Evolutionary conservation across 1,140 invertebrate genomes (phyloP), one percentile per base, ranked within the genome.

Genomic region (Habropoda laboriosa): DNA sequence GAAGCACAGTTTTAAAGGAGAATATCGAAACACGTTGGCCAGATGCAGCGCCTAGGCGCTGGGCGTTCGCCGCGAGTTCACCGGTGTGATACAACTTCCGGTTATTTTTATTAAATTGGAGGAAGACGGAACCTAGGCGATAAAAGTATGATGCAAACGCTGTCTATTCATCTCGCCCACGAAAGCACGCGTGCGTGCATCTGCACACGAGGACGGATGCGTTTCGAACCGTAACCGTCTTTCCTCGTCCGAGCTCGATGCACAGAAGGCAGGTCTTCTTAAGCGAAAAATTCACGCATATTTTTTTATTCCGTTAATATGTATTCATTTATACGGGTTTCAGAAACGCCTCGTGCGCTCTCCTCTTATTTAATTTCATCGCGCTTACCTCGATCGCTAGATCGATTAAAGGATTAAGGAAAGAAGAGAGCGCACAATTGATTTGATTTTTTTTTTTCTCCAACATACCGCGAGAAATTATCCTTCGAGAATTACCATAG

Each of bases 161-260:
- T 49, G 75, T 61, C 75, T 78, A 78, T 78, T 66, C 53, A 71
- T 71, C 75, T 78, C 75, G 66, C 42, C 75, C 75, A 58, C 66
- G 32, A 78, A 71, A 73, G 63, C 77, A 80, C 71, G 80, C 81
- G 83, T 80, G 71, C 78, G 79, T 79, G 78, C 83, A 70, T 85
- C 76, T 66, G 68, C 77, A 66, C 72, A 79, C 78, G 73, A 86
- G 83, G 80, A 86, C 53, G 82, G 70, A 71, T 60, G 74, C 73
- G 83, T 81, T 47, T 27, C 84, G 73, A 86, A 81, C 79, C 83
- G 83, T 81, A 85, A 85, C 83, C 72, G 78, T 85, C 83, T 85
- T 77, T 63, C 82, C 67, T 81, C 71, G 70, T 60, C 47, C 70
- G 38, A 40, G 51, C 67, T 57, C 66, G 60, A 60, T 74, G 79